phyloP scores from a whole-genome alignment of 2,888 invertebrate genomes.

The Furcula furcula region DNA sequence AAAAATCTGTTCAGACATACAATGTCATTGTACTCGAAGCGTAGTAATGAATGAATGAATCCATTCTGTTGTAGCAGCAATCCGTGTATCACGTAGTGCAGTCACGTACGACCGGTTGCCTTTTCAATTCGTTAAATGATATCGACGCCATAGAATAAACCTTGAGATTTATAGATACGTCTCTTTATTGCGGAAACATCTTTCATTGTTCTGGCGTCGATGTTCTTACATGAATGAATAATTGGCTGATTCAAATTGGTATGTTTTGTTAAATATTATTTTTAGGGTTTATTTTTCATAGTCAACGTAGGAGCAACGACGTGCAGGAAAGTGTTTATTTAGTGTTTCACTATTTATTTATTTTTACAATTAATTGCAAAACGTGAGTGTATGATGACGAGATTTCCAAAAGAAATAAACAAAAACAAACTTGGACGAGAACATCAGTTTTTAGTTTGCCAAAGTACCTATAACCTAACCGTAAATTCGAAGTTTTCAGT shows the following conservation, averaged over 20 bases:
- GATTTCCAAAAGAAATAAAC: too few relatives aligned
- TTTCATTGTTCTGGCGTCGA: conserved; percentile 18
- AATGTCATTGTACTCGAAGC: conserved; percentile 38
- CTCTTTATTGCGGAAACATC: conserved; percentile 27
- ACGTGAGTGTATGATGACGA: too few relatives aligned
- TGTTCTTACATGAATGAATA: conserved; percentile 15
- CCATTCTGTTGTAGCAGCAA: conserved; percentile 34
- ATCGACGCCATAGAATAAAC: conserved; percentile 31
- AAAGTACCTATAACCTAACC: too few relatives aligned
- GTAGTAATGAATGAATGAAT: conserved; percentile 51
- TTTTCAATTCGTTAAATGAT: conserved; percentile 48
- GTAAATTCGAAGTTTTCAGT: too few relatives aligned
- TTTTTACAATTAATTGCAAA: too few relatives aligned
- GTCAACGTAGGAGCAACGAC: too few relatives aligned
- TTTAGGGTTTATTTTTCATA: too few relatives aligned
- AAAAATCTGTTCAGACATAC: neutral
- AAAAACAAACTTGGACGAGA: too few relatives aligned
- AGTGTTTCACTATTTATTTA: too few relatives aligned
- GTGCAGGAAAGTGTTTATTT: too few relatives aligned
- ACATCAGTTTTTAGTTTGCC: too few relatives aligned
- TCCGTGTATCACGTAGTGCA: conserved; percentile 45
- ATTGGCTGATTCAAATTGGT: conserved; percentile 4
- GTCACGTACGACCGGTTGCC: conserved; percentile 60
- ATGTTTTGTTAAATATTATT: too few relatives aligned
- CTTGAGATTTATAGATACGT: conserved; percentile 32